These are phyloP conservation scores for Agonopterix heracliana DNA, from an alignment of 2,888 invertebrate species.

Conservation along the genomic window DNA sequence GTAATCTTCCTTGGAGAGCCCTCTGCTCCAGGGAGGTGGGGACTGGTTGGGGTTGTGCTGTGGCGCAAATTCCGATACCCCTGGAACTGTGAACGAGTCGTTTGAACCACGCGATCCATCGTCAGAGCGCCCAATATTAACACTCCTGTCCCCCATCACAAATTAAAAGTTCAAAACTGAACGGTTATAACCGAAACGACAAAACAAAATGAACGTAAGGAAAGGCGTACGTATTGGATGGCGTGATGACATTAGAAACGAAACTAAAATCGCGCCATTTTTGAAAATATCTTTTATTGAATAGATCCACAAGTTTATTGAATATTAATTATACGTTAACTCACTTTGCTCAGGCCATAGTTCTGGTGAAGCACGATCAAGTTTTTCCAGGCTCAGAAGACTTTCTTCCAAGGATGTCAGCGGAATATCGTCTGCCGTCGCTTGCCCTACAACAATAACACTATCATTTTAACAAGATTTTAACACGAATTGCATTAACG, in stretches of 20 bases:
- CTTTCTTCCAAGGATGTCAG: constrained; percentile 80
- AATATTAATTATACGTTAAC: constrained; percentile 29
- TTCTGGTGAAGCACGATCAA: constrained; percentile 96
- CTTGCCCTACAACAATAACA: constrained; percentile 47
- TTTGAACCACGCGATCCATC: constrained; percentile 46
- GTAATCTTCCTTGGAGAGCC: constrained; percentile 83
- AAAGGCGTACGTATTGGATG: constrained; percentile 16
- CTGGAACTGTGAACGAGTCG: constrained; percentile 84
- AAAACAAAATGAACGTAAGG: constrained; percentile 27
- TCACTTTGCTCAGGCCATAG: constrained; percentile 97
- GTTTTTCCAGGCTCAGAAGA: constrained; percentile 90
- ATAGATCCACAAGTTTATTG: not conserved
- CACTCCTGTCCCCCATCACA: constrained; percentile 48
- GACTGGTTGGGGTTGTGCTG: constrained; percentile 75
- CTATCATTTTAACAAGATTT: not conserved
- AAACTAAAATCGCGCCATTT: constrained; percentile 56
- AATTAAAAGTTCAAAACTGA: constrained; percentile 49
- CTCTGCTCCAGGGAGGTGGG: constrained; percentile 80
- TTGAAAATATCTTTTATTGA: constrained; percentile 17
- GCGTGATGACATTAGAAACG: constrained; percentile 56
- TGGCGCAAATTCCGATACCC: constrained; percentile 89
- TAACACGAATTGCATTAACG: not conserved
- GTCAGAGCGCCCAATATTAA: constrained; percentile 35
- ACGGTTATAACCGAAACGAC: constrained; percentile 59
- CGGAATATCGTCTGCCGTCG: constrained; percentile 67